Conservation (phyloP, 2,113 vertebrate genomes). For the Caranx ignobilis region DNA sequence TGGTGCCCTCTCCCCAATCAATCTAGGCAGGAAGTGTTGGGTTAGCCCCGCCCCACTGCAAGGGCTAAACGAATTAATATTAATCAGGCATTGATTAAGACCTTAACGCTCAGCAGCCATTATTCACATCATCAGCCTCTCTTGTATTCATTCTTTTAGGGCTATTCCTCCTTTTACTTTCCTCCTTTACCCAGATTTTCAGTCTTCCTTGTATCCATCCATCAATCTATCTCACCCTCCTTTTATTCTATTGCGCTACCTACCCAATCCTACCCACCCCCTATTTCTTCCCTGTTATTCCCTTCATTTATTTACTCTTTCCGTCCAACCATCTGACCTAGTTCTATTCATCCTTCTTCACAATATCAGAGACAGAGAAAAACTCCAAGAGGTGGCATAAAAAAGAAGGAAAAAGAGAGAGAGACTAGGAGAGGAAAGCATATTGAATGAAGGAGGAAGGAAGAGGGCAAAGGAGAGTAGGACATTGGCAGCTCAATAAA, state of each 20-base stretch:
- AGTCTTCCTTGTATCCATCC: conserved; percentile 7
- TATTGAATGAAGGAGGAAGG: conserved; percentile 32
- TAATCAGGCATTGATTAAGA: conserved; percentile 87
- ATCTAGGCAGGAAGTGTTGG: conserved; percentile 79
- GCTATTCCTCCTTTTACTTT: conserved; percentile 30
- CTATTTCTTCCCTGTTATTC: not conserved
- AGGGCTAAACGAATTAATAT: conserved; percentile 82
- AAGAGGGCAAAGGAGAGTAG: conserved; percentile 45
- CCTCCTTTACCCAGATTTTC: not conserved
- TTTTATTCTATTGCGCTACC: conserved; percentile 10
- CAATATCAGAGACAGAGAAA: not conserved
- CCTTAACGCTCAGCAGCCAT: conserved; percentile 76
- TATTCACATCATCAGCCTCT: conserved; percentile 75
- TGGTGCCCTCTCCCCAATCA: conserved; percentile 77
- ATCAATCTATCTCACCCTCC: not conserved
- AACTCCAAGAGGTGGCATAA: not conserved
- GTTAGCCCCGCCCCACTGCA: conserved; percentile 77
- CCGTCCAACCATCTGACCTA: conserved; percentile 5
- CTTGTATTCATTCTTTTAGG: conserved; percentile 39
- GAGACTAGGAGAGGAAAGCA: conserved; percentile 13
- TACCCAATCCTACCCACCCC: not conserved
- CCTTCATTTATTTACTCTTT: conserved; percentile 31
- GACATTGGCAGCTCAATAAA: conserved; percentile 71
- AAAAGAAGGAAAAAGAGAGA: conserved; percentile 7
- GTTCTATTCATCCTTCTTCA: conserved; percentile 23